These are phyloP conservation scores for Neodiprion fabricii DNA, from an alignment of 1,140 invertebrate genomes.

Conservation along the genomic window DNA sequence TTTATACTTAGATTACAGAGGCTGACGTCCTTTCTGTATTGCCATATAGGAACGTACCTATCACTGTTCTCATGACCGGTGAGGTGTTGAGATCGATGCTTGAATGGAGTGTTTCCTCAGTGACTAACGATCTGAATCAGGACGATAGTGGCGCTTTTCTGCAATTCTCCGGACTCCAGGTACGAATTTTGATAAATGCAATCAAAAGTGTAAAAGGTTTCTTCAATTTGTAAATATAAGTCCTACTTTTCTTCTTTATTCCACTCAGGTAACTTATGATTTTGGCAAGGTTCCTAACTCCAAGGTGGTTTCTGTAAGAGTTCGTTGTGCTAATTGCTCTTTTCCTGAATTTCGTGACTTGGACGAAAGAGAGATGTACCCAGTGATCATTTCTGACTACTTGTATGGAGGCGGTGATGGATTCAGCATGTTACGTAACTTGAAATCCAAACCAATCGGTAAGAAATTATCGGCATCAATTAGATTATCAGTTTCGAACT, in stretches of 20 bases:
- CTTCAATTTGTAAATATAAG: not conserved
- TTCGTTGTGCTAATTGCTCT: conserved; percentile 62
- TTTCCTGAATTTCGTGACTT: conserved; percentile 57
- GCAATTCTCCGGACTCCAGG: conserved; percentile 63
- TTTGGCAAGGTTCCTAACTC: conserved; percentile 56
- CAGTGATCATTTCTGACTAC: conserved; percentile 60
- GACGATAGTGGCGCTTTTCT: conserved; percentile 64
- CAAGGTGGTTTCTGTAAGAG: conserved; percentile 60
- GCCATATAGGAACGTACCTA: conserved; percentile 66
- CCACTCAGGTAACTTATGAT: conserved; percentile 63
- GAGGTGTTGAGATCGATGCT: conserved; percentile 53
- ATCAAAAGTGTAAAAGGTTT: not conserved
- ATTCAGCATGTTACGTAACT: conserved; percentile 51
- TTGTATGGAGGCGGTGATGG: conserved; percentile 66
- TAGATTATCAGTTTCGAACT: too few species aligned
- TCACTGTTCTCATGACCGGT: conserved; percentile 61
- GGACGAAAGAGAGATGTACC: conserved; percentile 54
- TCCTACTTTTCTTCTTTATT: conserved; percentile 12
- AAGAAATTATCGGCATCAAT: not conserved
- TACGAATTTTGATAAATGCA: conserved; percentile 17
- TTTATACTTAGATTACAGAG: conserved; percentile 62
- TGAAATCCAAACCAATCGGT: conserved; percentile 27
- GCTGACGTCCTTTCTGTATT: conserved; percentile 64
- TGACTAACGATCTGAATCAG: conserved; percentile 49
- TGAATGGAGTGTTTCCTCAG: conserved; percentile 64